Base-by-base conservation (phyloP, 2,888 invertebrate species). In the Monochamus alternatus region DNA sequence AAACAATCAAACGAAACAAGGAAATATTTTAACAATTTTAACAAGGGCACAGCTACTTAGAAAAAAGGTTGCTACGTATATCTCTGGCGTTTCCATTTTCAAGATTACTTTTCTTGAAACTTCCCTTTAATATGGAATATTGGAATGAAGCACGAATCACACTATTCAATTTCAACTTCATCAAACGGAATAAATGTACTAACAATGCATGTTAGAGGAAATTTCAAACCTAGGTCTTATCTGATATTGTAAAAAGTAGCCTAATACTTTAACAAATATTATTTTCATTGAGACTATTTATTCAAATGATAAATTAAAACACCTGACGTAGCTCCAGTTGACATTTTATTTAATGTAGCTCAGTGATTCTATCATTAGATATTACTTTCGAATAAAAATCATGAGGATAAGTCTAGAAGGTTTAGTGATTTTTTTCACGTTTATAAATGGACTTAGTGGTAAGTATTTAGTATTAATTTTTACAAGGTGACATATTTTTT, bases 231-330 rank as follows among this genome's bases (percentile, higher is more conserved):
- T 7, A 10, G 44, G 2, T 12, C 47, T 64, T 64, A 64, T 64
- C 64, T 64, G 44, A 44, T 51, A 55, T 64, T 12, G 7, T 47
- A 47, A 51, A 47, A 43, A 59, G 5, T 32, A 43, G n/a, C 10
- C 7, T 69, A 60, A 69, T 62, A 31, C 69, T 32, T 69, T 31
- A 22, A 43, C 51, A 69, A 60, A 69, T 31, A 69, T 30, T 22
- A 3, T 60, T 5, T 69, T 69, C 9, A 60, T 67, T 69, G 10
- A 22, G 60, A 44, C 60, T 69, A 47, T 69, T 59, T 69, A 62
- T 69, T 62, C 60, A 60, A 62, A 43, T 62, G 69, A 69, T 69
- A 43, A 60, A 60, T 31, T 60, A 69, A 59, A 38, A 60, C 60
- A 69, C 8, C 43, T 69, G 60, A 59, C 60, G 32, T 60, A 59